These are phyloP conservation scores for Philypnodon macrostomus DNA, from an alignment of 2,797 vertebrate species.

Conservation along the genomic window DNA sequence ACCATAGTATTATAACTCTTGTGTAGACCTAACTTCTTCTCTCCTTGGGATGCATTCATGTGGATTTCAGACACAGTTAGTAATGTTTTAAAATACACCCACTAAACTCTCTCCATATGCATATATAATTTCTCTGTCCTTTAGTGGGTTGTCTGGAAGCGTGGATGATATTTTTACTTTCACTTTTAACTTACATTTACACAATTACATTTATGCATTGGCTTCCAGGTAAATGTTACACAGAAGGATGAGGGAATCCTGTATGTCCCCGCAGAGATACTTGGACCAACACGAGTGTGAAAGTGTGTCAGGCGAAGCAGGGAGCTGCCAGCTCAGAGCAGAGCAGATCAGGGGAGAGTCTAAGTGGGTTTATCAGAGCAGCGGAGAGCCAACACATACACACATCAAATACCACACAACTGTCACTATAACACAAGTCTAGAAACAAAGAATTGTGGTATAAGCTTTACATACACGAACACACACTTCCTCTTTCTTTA, in stretches of 20 bases:
- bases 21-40: no score
- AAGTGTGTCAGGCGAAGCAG: slow-evolving; percentile 61
- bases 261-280: neutral
- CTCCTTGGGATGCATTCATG: no score
- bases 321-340: slow-evolving; percentile 89
- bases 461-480: slow-evolving; percentile 43
- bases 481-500: slow-evolving; percentile 12
- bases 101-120: no score
- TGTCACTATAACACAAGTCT: slow-evolving; percentile 48
- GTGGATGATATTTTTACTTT: no score
- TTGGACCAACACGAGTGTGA: neutral
- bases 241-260: no score
- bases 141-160: no score
- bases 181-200: no score
- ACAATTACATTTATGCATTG: neutral
- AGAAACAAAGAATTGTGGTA: slow-evolving; percentile 55
- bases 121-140: no score
- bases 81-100: no score
- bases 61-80: no score
- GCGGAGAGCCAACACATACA: slow-evolving; percentile 82
- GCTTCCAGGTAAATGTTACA: neutral
- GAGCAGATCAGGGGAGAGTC: slow-evolving; percentile 96
- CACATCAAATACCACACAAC: slow-evolving; percentile 33
- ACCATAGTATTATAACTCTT: no score
- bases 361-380: slow-evolving; percentile 97